Conservation (phyloP, 30 jellyfish, hydroid and myxozoan genomes). For the Catostylus mosaicus region DNA sequence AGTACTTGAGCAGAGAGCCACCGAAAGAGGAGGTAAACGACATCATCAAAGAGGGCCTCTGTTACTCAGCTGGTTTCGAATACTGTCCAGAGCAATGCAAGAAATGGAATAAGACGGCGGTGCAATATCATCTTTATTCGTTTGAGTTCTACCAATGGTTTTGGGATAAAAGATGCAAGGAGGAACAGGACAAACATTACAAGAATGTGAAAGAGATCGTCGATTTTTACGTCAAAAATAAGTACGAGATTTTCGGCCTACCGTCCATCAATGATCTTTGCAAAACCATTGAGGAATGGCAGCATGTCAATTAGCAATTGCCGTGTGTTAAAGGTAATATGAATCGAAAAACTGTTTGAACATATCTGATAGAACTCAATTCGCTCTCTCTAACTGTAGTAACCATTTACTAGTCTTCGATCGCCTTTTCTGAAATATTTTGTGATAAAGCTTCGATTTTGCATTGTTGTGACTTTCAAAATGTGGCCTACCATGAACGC, state of each 20-base stretch:
- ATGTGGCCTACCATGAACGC: too few species aligned
- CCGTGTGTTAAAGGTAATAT: too few species aligned
- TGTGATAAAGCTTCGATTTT: too few species aligned
- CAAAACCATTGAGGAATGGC: background rate
- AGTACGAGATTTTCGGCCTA: slow-evolving; percentile 3
- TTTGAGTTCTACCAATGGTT: slow-evolving; percentile 49
- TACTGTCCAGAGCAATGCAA: slow-evolving; percentile 50
- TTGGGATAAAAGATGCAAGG: slow-evolving; percentile 45
- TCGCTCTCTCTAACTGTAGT: too few species aligned
- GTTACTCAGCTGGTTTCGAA: slow-evolving; percentile 48
- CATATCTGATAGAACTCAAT: too few species aligned
- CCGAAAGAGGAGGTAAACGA: slow-evolving; percentile 9
- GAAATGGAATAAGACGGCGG: background rate
- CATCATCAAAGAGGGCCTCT: slow-evolving; percentile 30
- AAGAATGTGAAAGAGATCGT: background rate
- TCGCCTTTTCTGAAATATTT: too few species aligned
- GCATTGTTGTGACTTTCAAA: too few species aligned
- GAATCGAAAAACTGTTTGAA: too few species aligned
- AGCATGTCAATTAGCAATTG: too few species aligned
- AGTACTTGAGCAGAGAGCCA: background rate
- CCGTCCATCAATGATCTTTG: background rate
- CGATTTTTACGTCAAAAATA: background rate
- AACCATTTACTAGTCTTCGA: too few species aligned
- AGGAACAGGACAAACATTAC: slow-evolving; percentile 30
- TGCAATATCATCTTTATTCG: slow-evolving; percentile 34